Evolutionary conservation across 2,797 vertebrate species (phyloP).

Genomic region (Mus caroli): DNA sequence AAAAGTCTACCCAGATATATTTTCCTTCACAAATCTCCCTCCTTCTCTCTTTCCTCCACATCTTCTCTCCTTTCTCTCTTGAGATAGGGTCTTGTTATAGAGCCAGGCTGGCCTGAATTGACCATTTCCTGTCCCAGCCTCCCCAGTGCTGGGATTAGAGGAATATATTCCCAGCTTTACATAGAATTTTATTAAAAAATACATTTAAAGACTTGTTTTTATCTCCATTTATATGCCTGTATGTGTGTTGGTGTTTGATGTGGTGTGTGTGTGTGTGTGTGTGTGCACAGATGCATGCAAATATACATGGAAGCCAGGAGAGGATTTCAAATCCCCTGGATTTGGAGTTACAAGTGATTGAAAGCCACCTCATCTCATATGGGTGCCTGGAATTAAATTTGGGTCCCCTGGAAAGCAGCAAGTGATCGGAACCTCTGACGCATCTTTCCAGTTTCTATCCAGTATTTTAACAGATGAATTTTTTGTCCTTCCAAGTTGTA

Average conservation of each 20-base stretch:
- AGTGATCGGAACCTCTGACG: not conserved
- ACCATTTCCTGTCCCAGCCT: not conserved
- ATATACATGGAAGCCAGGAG: not conserved
- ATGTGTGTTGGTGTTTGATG: not conserved
- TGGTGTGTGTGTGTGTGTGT: not conserved
- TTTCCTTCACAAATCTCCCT: not conserved
- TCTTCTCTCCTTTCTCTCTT: not conserved
- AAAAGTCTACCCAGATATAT: not conserved
- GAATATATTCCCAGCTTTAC: not conserved
- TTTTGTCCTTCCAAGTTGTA: not conserved
- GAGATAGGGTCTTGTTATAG: not conserved
- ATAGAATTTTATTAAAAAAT: not conserved
- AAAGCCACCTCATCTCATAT: not conserved
- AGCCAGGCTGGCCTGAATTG: not conserved
- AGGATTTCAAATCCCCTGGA: not conserved
- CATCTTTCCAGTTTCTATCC: not conserved
- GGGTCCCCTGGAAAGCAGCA: not conserved
- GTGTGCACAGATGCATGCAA: no score
- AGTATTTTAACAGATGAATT: conserved; percentile 10
- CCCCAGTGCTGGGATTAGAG: not conserved
- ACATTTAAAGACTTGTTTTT: not conserved
- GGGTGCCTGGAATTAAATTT: not conserved
- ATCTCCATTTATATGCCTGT: not conserved
- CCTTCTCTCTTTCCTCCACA: not conserved
- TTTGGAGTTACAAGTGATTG: not conserved